Base-by-base conservation (phyloP, 92 coral and sea anemone species). In the Ricordea florida region DNA sequence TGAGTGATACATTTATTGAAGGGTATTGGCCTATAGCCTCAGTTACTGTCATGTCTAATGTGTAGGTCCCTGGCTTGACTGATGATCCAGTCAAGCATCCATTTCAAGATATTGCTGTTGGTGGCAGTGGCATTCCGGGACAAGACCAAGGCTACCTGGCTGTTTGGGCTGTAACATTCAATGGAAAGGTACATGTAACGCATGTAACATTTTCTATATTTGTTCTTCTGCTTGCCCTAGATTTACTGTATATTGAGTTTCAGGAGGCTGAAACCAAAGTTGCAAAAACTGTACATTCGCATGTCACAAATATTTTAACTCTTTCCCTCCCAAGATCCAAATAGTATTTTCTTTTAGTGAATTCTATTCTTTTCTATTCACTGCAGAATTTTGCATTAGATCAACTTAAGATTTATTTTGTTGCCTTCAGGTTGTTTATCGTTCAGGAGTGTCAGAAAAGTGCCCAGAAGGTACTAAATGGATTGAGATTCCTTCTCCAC, bases 41-140 rank as follows among this genome's bases (percentile, higher is more conserved):
- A n/a, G n/a, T n/a, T n/a, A n/a, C n/a, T n/a, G n/a, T n/a, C n/a
- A n/a, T n/a, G n/a, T 52, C 13, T 8, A 20, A 69, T 49, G 25
- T 36, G 28, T 71, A 92, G 93, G 81, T 85, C 45, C 88, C 90
- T 38, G 97, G 97, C 5, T 46, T 91, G 38, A 76, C 79, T 23
- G 84, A 83, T 20, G 91, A 89, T 27, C 93, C 94, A 49, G 77
- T 69, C 22, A 85, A 88, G 74, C 83, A 85, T 41, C 97, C 99
- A 26, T 83, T 96, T 62, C 99, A 96, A 65, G 99, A 96, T 74
- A 82, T 96, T 53, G 81, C 89, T 15, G 70, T 87, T 35, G 99
- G 99, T 80, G 99, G 99, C 4, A 85, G 90, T 51, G 68, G 72
- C 28, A 92, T 92, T 80, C 97, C 97, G 59, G 99, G 99, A 2